Percentiles rank a stretch among this genome's conserved stretches.
Evolutionary conservation across 2,888 invertebrate genomes (phyloP).

Genomic region (Argynnis bischoffii): DNA sequence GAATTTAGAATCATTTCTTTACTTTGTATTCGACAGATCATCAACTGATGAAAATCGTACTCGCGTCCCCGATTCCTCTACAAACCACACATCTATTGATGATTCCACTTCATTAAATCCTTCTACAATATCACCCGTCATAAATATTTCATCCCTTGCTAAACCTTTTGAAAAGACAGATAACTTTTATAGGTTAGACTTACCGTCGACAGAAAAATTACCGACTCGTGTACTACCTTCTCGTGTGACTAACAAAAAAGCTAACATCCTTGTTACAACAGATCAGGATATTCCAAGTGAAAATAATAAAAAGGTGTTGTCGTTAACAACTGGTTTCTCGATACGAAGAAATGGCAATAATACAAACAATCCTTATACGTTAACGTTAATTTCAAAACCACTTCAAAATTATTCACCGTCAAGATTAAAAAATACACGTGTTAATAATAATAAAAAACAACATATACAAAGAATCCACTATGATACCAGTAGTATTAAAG

Average conservation of each 20-base stretch:
- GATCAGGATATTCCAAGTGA: conserved; percentile 53
- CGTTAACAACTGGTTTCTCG: conserved; percentile 77
- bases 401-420: conserved; percentile 56
- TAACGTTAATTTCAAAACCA: conserved; percentile 71
- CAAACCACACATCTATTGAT: conserved; percentile 69
- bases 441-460: conserved; percentile 43
- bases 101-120: conserved; percentile 57
- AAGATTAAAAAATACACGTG: conserved; percentile 41
- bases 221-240: conserved; percentile 55
- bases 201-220: conserved; percentile 62
- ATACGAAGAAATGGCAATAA: conserved; percentile 70
- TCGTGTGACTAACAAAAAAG: conserved; percentile 63
- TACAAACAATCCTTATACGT: conserved; percentile 70
- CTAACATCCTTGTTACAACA: conserved; percentile 55
- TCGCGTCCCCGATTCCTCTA: conserved; percentile 64
- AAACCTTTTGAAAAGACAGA: conserved; percentile 79
- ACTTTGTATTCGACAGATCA: conserved; percentile 83
- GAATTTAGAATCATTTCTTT: conserved; percentile 75
- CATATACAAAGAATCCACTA: conserved; percentile 54
- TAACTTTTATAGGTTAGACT: conserved; percentile 63
- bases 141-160: conserved; percentile 74
- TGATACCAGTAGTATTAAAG: conserved; percentile 1
- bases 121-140: conserved; percentile 56
- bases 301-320: conserved; percentile 64
- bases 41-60: conserved; percentile 77